Base-by-base conservation (phyloP, 35 echinoderm and acorn worm genomes). In the Apostichopus californicus region DNA sequence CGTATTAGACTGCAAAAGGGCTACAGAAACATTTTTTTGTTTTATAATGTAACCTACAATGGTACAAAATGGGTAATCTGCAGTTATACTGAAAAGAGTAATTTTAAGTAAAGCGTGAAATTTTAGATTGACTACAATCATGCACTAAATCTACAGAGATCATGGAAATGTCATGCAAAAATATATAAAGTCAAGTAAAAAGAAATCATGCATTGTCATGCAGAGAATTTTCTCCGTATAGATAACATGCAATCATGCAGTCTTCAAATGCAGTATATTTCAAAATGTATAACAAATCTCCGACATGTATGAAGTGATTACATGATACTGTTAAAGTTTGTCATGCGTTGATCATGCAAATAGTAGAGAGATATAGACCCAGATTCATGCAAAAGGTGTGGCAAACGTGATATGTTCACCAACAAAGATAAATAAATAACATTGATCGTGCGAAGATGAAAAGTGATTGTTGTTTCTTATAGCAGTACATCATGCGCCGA, bases 331-430 rank as follows among this genome's bases (percentile, higher is more conserved):
- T 46, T 46, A 46, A 46, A 46, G 34, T 14, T 82, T 56, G 52
- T 11, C 81, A 84, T 84, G 81, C 81, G 5, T 84, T 58, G 5
- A 55, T 80, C 78, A 80, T 80, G 78, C 78, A 80, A 10, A 18
- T 18, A 17, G 70, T 18, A 73, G n/a, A 73, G 70, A 73, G 10
- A 73, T 18, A 63, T 20, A 26, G 21, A 65, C 46, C 9, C 56
- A 61, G n/a, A 90, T 17, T 70, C 87, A 90, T 90, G 24, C 59
- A 72, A 66, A 72, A 90, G 56, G 56, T 72, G 9, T 66, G 85
- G 63, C 10, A 66, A 28, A 65, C 6, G 23, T 66, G 8, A 57
- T 22, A 66, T 46, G 28, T 25, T 80, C 9, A 80, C 9, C 46
- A 80, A 10, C 4, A 53, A 80, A 80, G 21, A 23, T 46, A 46